phyloP scores from a whole-genome alignment of 30 jellyfish, hydroid and myxozoan genomes.

The Aurelia sp. region DNA sequence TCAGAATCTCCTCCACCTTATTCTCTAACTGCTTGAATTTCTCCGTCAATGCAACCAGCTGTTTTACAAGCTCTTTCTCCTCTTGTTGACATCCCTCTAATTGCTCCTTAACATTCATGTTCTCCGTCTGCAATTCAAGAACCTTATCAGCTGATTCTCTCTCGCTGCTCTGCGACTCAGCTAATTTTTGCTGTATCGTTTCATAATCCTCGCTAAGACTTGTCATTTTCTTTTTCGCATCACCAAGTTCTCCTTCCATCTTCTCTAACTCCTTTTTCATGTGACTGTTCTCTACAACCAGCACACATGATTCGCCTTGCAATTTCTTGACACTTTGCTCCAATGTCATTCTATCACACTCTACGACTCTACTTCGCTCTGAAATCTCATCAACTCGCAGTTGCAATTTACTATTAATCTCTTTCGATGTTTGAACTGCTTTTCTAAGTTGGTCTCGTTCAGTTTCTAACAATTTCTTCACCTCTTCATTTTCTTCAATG shows the following conservation, averaged over 20 bases:
- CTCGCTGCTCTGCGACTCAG: slow-evolving; percentile 65
- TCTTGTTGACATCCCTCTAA: slow-evolving; percentile 78
- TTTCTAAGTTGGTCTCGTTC: slow-evolving; percentile 84
- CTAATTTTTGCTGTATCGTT: slow-evolving; percentile 60
- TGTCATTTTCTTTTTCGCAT: slow-evolving; percentile 60
- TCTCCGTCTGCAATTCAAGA: slow-evolving; percentile 79
- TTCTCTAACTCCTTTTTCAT: slow-evolving; percentile 74
- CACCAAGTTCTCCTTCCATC: slow-evolving; percentile 76
- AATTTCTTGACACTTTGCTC: slow-evolving; percentile 77
- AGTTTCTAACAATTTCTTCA: slow-evolving; percentile 64
- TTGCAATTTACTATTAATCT: slow-evolving; percentile 72
- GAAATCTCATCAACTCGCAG: slow-evolving; percentile 76
- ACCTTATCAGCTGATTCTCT: slow-evolving; percentile 67
- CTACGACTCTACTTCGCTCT: slow-evolving; percentile 85
- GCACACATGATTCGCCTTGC: slow-evolving; percentile 87
- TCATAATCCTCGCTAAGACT: slow-evolving; percentile 64
- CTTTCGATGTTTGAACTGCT: slow-evolving; percentile 81
- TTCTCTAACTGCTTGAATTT: slow-evolving; percentile 76
- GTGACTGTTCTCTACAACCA: slow-evolving; percentile 91
- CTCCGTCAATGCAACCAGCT: slow-evolving; percentile 61
- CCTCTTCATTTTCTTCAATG: slow-evolving; percentile 66
- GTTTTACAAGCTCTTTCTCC: slow-evolving; percentile 82
- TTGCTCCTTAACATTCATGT: slow-evolving; percentile 77
- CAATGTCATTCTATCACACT: slow-evolving; percentile 77
- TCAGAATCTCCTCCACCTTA: slow-evolving; percentile 73